A percentile compares a stretch with the other conserved stretches of the same genome.
These are phyloP conservation scores for Phylloscopus trochilus DNA, from an alignment of 2,113 vertebrate species.

Conservation along the genomic window DNA sequence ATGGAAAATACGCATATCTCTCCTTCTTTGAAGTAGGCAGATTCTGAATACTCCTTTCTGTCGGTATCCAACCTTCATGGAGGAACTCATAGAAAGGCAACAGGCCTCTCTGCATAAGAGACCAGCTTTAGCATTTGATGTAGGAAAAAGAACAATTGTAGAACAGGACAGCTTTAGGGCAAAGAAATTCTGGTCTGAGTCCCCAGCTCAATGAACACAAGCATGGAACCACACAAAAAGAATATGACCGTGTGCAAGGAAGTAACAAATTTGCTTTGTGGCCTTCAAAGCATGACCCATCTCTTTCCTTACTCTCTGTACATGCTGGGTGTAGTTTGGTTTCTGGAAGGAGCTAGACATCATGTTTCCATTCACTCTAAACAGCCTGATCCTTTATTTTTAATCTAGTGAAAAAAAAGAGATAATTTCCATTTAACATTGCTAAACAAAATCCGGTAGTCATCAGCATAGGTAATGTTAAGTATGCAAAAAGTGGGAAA, in stretches of 20 bases:
- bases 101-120: background rate
- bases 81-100: background rate
- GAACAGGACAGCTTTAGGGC: background rate
- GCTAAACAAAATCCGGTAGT: background rate
- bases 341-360: background rate
- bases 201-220: background rate
- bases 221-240: accelerated
- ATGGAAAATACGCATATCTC: background rate
- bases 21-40: background rate
- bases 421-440: background rate
- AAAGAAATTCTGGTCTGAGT: background rate
- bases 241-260: background rate
- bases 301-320: background rate
- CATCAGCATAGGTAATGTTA: background rate
- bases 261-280: background rate
- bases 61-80: background rate
- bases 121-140: background rate
- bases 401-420: background rate
- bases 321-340: background rate
- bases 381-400: background rate
- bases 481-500: background rate
- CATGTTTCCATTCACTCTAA: background rate
- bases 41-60: background rate
- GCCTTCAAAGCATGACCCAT: background rate
- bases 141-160: background rate